phyloP scores from a whole-genome alignment of 1,140 invertebrate species.

The Mycetomoellerius zeteki region DNA sequence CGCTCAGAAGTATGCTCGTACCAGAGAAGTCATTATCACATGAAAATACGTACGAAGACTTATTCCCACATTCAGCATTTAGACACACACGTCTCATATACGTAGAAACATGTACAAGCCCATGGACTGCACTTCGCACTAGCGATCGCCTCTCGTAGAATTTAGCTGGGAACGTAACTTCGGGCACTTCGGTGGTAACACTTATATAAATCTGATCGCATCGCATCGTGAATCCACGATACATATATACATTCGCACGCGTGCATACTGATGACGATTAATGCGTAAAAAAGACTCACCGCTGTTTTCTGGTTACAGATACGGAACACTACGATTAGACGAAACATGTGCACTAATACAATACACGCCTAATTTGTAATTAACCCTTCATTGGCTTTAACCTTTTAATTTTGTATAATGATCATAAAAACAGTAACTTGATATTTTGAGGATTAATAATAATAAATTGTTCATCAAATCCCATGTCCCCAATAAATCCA shows the following conservation, averaged over 20 bases:
- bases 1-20: slow-evolving; percentile 12
- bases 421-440: neutral
- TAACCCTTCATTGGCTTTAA: neutral
- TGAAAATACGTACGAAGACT: slow-evolving; percentile 10
- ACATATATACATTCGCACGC: slow-evolving; percentile 19
- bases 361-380: slow-evolving; percentile 5
- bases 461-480: neutral
- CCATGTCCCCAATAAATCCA: neutral
- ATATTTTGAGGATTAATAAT: neutral
- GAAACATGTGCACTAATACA: slow-evolving; percentile 1
- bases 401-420: neutral
- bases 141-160: slow-evolving; percentile 45
- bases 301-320: slow-evolving; percentile 11
- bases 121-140: slow-evolving; percentile 39
- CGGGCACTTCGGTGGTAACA: slow-evolving; percentile 27
- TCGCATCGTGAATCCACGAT: slow-evolving; percentile 22
- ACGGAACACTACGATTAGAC: slow-evolving; percentile 3
- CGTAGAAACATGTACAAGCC: slow-evolving; percentile 44
- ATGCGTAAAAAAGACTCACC: slow-evolving; percentile 23
- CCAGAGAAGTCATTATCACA: neutral
- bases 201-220: slow-evolving; percentile 27
- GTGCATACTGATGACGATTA: slow-evolving; percentile 45
- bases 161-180: slow-evolving; percentile 25
- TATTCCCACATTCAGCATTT: slow-evolving; percentile 24
- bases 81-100: slow-evolving; percentile 24